Conservation (phyloP, 2,797 vertebrate species). For the Periophthalmus magnuspinnatus region DNA sequence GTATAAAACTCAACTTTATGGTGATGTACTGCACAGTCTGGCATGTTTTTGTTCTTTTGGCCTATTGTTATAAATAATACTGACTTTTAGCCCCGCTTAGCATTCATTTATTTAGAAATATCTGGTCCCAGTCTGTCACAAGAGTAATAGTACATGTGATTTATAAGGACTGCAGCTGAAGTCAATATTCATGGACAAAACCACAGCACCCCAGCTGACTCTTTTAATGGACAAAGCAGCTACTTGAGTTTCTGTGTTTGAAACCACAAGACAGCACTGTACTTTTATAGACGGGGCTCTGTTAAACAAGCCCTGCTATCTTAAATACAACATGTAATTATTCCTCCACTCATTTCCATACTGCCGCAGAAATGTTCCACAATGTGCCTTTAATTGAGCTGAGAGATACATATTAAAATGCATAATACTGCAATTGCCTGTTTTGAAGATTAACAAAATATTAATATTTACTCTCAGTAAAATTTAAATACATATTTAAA, state of each 20-base stretch:
- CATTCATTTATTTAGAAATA: conserved; percentile 18
- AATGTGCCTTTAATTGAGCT: too few species aligned
- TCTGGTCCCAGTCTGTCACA: background rate
- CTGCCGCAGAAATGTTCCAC: too few species aligned
- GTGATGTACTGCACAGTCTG: conserved; percentile 33
- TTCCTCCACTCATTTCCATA: too few species aligned
- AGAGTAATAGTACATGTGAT: conserved; percentile 4
- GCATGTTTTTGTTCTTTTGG: conserved; percentile 26
- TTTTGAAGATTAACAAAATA: too few species aligned
- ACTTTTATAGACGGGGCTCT: conserved; percentile 14
- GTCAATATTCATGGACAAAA: conserved; percentile 15
- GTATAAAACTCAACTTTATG: conserved; percentile 35
- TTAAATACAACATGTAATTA: too few species aligned
- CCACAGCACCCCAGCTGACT: conserved; percentile 20
- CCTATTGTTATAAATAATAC: conserved; percentile 18
- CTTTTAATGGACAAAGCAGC: conserved; percentile 24
- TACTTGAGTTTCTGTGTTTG: conserved; percentile 20
- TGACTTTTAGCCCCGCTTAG: conserved; percentile 5
- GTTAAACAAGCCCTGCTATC: background rate
- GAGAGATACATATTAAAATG: too few species aligned
- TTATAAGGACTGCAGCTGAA: conserved; percentile 12
- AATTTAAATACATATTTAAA: too few species aligned
- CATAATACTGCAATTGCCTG: too few species aligned
- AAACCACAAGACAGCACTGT: conserved; percentile 21
- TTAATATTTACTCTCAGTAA: too few species aligned